Evolutionary conservation across 1,140 invertebrate species (phyloP), one percentile per base, ranked within the genome.

Genomic region (Venustaconcha ellipsiformis): DNA sequence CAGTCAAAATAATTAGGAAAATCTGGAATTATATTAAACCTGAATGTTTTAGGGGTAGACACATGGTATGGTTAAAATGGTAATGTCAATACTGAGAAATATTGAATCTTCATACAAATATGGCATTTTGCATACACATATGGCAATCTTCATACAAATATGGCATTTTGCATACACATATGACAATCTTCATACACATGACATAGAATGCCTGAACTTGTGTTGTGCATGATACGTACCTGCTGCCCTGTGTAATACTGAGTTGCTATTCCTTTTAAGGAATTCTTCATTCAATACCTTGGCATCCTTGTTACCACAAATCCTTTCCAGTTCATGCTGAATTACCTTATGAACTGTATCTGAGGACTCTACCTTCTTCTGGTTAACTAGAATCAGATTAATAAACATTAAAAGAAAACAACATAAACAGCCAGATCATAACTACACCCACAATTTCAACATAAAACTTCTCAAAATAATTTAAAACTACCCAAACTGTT

Each of bases 271-370:
- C 72, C 90, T 90, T 62, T 91, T 86, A 70, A 96, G 88, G 88
- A 93, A 96, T 82, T 95, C 92, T 70, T 92, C 90, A 86, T 96
- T 96, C 58, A 96, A 91, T 84, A 93, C 90, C 26, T 90, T 85
- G 26, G 93, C 92, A 74, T 92, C 92, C 82, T 93, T 92, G 23
- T 76, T 74, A 4, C 90, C 84, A 78, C 94, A 93, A 83, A 95
- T 92, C 67, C 91, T 90, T 84, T 92, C 78, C 83, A 93, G 93
- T 88, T 96, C 95, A 72, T 92, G 92, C n/a, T 93, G 89, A 37
- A 98, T 92, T 57, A 97, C 96, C 82, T 93, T 92, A 63, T 92
- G 91, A 1, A 97, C 93, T 26, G 93, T 85, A 30, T 92, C 92
- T 78, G 93, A 92, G 63, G 94, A 88, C 55, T 88, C 83, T 60